phyloP scores from a whole-genome alignment of 2,113 vertebrate genomes.

The Mionectes macconnelli region DNA sequence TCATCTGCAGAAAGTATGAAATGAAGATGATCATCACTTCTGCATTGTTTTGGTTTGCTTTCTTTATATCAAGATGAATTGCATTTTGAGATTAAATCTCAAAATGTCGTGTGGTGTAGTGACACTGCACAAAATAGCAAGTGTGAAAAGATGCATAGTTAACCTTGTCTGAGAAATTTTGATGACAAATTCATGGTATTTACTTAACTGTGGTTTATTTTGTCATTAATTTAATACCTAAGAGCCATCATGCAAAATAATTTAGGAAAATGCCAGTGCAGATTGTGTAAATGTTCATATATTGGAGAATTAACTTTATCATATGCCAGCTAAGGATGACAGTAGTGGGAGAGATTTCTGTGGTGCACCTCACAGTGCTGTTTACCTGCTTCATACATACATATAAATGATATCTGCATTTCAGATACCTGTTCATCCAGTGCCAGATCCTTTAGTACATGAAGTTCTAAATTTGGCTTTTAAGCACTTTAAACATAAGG shows the following conservation, averaged over 20 bases:
- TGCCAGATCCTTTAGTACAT: conserved; percentile 97
- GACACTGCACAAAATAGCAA: background rate
- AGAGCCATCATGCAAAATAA: background rate
- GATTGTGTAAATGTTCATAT: background rate
- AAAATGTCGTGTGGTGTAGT: too few relatives aligned
- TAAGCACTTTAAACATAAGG: conserved; percentile 99
- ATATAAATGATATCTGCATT: conserved; percentile 12
- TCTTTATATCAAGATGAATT: background rate
- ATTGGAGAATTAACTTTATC: background rate
- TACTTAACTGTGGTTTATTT: background rate
- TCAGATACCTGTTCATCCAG: conserved; percentile 99
- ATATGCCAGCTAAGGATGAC: background rate
- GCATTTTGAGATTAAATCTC: background rate
- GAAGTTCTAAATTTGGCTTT: conserved; percentile 99
- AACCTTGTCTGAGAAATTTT: background rate
- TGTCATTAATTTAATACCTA: background rate
- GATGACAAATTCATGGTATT: background rate
- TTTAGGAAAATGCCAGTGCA: background rate
- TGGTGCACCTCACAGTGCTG: background rate
- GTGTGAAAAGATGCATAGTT: background rate
- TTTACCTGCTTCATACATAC: background rate
- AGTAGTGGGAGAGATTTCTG: background rate
- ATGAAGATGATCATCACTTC: background rate
- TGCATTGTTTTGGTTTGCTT: background rate
- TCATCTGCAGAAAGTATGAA: background rate